A percentile compares a stretch with the other conserved stretches of the same genome.
These are phyloP conservation scores for Malurus splendens DNA, from an alignment of 2,797 vertebrate genomes.

Conservation along the genomic window DNA sequence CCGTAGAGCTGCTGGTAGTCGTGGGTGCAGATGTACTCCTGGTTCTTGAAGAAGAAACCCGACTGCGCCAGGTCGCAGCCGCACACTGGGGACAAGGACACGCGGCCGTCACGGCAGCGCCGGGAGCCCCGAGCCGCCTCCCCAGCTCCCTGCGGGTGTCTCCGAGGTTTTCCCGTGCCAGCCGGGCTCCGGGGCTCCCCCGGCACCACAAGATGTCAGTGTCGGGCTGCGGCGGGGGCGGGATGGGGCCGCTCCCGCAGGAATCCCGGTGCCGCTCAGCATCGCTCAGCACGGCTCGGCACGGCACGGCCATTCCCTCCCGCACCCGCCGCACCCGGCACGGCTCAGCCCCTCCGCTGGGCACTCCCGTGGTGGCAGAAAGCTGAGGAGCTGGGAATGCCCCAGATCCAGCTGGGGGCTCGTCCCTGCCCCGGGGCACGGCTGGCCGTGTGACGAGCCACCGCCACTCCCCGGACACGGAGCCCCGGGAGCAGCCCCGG, in stretches of 20 bases:
- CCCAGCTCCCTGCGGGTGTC: background rate
- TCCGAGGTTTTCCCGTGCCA: background rate
- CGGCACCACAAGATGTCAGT: constrained; percentile 52
- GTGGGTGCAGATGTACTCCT: constrained; percentile 94
- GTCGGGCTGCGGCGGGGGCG: background rate
- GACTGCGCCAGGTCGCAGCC: constrained; percentile 93
- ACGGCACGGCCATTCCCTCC: background rate
- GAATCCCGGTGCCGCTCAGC: background rate
- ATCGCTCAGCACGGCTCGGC: background rate
- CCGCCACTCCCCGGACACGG: background rate
- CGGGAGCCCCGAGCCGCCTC: background rate
- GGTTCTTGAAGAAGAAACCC: constrained; percentile 97
- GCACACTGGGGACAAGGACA: constrained; percentile 77
- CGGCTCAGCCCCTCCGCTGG: background rate
- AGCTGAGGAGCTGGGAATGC: background rate
- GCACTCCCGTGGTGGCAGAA: accelerated
- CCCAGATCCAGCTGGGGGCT: background rate
- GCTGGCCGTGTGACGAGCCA: background rate
- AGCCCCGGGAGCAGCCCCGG: background rate
- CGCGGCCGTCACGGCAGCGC: background rate
- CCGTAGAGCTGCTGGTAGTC: constrained; percentile 97
- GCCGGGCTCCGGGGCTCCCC: background rate
- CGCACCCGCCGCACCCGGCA: accelerated
- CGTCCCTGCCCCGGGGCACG: accelerated
- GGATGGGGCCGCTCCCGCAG: background rate